Evolutionary conservation across 2,113 vertebrate genomes (phyloP).

Genomic region (Psophia crepitans): DNA sequence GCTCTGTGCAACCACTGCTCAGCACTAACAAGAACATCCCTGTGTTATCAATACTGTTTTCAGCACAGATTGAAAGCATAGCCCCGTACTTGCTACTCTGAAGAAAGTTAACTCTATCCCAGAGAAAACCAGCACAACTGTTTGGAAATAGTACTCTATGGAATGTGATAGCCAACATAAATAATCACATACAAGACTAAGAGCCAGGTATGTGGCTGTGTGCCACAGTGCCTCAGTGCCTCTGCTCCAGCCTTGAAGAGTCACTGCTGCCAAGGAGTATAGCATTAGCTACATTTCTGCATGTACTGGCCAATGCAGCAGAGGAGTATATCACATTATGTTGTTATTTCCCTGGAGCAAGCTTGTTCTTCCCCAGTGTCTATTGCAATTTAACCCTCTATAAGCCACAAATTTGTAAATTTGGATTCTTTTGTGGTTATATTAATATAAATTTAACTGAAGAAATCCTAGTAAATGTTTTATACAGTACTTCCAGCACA

Average conservation of each 20-base stretch:
- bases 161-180: not conserved
- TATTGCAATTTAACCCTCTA: not conserved
- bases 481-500: not conserved
- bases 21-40: no score
- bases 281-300: not conserved
- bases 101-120: no score
- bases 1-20: no score
- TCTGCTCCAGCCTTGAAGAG: not conserved
- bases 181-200: not conserved
- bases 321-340: not conserved
- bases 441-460: not conserved
- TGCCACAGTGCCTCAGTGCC: not conserved
- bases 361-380: rapidly evolving
- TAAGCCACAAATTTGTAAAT: not conserved
- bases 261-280: not conserved
- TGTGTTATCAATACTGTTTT: no score
- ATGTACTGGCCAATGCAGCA: not conserved
- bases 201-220: not conserved
- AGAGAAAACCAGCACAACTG: no score
- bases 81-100: no score
- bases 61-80: no score
- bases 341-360: not conserved
- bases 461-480: not conserved
- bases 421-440: not conserved
- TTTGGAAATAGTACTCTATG: not conserved